Evolutionary conservation across 53 echinoderm and acorn worm genomes (phyloP), one percentile per base, ranked within the genome.

Genomic region (Echinometra lucunter): DNA sequence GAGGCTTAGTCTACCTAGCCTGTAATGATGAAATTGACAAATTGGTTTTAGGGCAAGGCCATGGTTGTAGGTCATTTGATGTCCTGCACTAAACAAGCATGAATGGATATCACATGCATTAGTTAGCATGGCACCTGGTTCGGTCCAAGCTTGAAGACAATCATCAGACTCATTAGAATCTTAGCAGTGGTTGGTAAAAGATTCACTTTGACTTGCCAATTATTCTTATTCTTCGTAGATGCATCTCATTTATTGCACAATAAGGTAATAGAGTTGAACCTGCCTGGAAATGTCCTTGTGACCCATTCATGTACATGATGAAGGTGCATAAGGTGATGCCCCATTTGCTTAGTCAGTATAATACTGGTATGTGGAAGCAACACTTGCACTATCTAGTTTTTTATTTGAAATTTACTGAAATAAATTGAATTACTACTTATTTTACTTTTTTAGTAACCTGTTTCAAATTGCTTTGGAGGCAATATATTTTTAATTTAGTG

Each of bases 401-500:
- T 69, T 69, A 69, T 69, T 69, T 32, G 30, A 69, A n/a, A 69
- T 69, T 69, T 34, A 69, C 69, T 69, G 69, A 69, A 69, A 69
- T 69, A 34, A 23, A 63, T 63, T 63, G 23, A 7, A 23, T 60
- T 60, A 21, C 25, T 63, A 63, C 25, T 63, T 23, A 69, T 5
- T 25, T 63, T 63, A 25, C 3, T 63, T 63, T 25, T 0, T 63
- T 23, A 4, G 21, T 63, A 23, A 63, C 63, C 0, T 25, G 25
- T 63, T 63, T 63, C 21, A 63, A 4, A 63, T 63, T 63, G 3
- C 25, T 27, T 6, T 25, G 63, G 27, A 63, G 63, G 19, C 53
- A n/a, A n/a, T n/a, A n/a, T n/a, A n/a, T n/a, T n/a, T n/a, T n/a
- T n/a, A n/a, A n/a, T n/a, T 49, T 49, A 49, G 49, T 6, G 4